These are phyloP conservation scores for Arctocebus calabarensis DNA, from an alignment of 2,797 vertebrate genomes.

Conservation along the genomic window DNA sequence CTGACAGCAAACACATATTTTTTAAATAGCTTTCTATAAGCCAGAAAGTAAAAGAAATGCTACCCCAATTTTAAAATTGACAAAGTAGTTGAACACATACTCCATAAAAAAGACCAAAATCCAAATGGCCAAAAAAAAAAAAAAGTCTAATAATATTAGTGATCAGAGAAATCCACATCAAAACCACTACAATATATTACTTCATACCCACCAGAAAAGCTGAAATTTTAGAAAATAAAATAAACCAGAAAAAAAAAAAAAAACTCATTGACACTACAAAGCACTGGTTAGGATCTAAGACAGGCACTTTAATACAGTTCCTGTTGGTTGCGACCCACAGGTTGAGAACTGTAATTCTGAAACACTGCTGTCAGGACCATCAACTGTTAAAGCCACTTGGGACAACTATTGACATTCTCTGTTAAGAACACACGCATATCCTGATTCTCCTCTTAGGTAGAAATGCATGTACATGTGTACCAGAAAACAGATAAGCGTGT, in stretches of 20 bases:
- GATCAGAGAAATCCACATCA: conserved; percentile 14
- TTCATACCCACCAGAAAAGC: not conserved
- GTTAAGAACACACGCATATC: not conserved
- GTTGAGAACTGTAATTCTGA: not conserved
- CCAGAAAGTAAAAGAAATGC: not conserved
- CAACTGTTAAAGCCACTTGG: not conserved
- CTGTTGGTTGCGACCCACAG: too few relatives aligned
- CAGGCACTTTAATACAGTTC: too few relatives aligned
- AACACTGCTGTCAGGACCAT: not conserved
- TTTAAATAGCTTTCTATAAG: conserved; percentile 30
- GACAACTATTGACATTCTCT: not conserved
- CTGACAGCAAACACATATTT: not conserved
- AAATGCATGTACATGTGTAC: not conserved
- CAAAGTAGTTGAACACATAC: not conserved
- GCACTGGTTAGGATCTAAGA: not conserved
- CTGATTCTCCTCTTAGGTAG: not conserved
- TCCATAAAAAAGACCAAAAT: not conserved
- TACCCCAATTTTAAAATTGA: not conserved
- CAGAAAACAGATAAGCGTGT: not conserved
- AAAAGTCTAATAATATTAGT: conserved; percentile 23
- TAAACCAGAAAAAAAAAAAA: not conserved
- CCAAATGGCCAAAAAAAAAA: conserved; percentile 20
- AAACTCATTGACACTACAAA: not conserved
- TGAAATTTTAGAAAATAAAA: not conserved
- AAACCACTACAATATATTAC: conserved; percentile 30